Conservation (phyloP, 2,113 vertebrate genomes). For the Mus spicilegus region DNA sequence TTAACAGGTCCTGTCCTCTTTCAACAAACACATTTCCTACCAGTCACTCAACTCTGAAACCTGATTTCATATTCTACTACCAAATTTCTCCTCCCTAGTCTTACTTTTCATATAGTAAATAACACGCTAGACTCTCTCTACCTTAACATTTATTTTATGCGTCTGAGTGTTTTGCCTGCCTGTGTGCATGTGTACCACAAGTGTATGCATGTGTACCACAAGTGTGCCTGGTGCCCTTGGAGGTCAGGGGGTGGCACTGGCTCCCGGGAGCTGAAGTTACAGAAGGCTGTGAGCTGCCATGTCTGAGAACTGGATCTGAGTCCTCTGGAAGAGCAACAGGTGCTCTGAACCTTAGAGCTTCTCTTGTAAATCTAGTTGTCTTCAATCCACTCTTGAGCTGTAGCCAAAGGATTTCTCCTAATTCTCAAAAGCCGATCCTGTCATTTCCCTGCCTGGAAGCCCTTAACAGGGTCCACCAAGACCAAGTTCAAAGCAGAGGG, state of each 20-base stretch:
- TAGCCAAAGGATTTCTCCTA: not conserved
- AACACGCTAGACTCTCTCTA: slow-evolving; percentile 4
- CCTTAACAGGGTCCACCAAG: not conserved
- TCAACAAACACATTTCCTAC: not conserved
- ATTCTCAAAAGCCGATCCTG: not conserved
- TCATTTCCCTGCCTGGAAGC: no score
- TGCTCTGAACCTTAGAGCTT: not conserved
- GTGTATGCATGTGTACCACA: not conserved
- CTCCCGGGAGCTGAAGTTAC: not conserved
- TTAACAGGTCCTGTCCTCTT: not conserved
- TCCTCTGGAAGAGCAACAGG: not conserved
- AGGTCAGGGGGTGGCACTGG: not conserved
- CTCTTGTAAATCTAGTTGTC: not conserved
- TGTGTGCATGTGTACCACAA: not conserved
- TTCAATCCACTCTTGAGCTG: not conserved
- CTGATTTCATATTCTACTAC: not conserved
- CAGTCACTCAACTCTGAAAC: not conserved
- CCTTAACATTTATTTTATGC: not conserved
- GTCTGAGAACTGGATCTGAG: not conserved
- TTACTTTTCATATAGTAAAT: not conserved
- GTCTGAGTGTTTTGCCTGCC: not conserved
- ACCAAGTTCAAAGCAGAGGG: not conserved
- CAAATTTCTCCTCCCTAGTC: not conserved
- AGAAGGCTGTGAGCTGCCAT: not conserved
- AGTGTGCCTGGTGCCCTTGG: not conserved